Evolutionary conservation across 2,888 invertebrate genomes (phyloP), one percentile per base, ranked within the genome.

Genomic region (Dolichomitus sp.): DNA sequence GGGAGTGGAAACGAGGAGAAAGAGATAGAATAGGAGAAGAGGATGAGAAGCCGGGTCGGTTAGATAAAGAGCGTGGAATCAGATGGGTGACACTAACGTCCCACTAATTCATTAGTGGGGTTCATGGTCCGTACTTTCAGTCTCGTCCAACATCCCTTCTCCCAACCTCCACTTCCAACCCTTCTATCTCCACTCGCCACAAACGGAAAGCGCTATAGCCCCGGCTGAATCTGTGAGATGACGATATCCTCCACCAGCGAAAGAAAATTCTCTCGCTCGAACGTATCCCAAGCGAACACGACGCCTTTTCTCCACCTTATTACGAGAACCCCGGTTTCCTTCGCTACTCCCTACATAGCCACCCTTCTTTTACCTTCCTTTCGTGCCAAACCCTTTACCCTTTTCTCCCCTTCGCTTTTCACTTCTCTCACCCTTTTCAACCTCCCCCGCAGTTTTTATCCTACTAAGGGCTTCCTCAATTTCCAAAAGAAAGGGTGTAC

Each of bases 51-150:
- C 57, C 23, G 37, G 23, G 69, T 69, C 70, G 57, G 70, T 70
- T 70, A 57, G 70, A 70, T 70, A 70, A 70, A 70, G 70, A 70
- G 70, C 57, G 70, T 42, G 70, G 70, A 70, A 70, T 70, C 70
- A 70, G 70, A 70, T 57, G 42, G 70, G 57, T 54, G 70, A 70
- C 70, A 70, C 54, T 70, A 70, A 70, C 57, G 70, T 70, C 57
- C 70, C 57, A 70, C 70, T 70, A 70, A 70, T 70, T 70, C 70
- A 70, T 70, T 70, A 70, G 70, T 45, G 70, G 57, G 27, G 23
- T 37, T 54, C 57, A 42, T 27, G 70, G 70, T 57, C 17, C 70
- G 54, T 54, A 54, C 70, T 70, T 70, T 70, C 70, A 70, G 70
- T 57, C 70, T 70, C 70, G 54, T 42, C 40, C 30, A 37, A 33